Base-by-base conservation (phyloP, 2,113 vertebrate genomes). In the Aldabrachelys gigantea region DNA sequence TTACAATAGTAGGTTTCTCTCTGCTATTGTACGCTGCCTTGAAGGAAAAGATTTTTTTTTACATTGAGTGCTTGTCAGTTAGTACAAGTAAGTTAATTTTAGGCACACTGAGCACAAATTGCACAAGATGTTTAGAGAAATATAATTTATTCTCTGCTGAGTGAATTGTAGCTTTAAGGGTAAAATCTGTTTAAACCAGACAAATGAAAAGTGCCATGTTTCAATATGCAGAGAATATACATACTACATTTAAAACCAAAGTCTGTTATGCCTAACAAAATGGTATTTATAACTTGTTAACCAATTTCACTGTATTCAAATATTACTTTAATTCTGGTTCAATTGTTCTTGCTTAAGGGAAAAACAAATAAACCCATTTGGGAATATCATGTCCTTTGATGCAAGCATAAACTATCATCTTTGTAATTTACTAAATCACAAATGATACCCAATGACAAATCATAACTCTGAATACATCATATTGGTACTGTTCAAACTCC, bases 121-220 rank as follows among this genome's bases (percentile, higher is more conserved):
- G 2, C 53, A 5, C 10, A 0, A 1, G 38, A 35, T 2, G 62
- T 17, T 19, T 2, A 7, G 24, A 8, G 10, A 22, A 52, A 1
- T 1, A 5, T 0, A 56, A 8, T 3, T 9, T 10, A 38, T 2
- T 5, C 54, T 59, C 87, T 4, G n/a, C 81, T 5, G 27, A 0
- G 10, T 41, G 72, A 1, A 56, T 41, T 7, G 53, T 38, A 13
- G 75, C 76, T 27, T 1, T 1, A 19, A 25, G 10, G 16, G 2
- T 59, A 2, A 13, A 2, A 52, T 72, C 21, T 75, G 72, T 75
- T 24, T 75, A 75, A 38, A 72, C n/a, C n/a, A 31, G 62, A 69
- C 31, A 72, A 41, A 75, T 75, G 72, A 75, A 75, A 75, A 75
- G 25, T 75, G 72, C 72, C 72, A 75, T 24, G 3, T 25, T 76